Percentiles rank a stretch among this genome's conserved stretches.
These are phyloP conservation scores for Tipula helvola DNA, from an alignment of 2,888 invertebrate species.

Conservation along the genomic window DNA sequence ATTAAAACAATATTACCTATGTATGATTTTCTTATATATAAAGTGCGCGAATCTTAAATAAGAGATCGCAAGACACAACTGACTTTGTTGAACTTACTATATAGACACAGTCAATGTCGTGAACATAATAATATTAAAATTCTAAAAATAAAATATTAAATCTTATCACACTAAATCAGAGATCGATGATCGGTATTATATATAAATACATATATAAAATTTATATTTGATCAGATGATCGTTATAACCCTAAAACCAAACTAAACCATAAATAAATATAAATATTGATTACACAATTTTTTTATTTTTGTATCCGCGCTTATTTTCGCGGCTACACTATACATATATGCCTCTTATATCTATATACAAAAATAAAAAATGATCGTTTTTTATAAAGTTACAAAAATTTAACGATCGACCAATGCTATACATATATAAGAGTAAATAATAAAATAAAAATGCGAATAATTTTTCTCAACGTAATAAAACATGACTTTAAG, in stretches of 20 bases:
- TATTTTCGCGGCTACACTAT: not conserved
- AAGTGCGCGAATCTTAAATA: not conserved
- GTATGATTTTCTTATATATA: not conserved
- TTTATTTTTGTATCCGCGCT: not conserved
- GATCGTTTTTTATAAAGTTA: not conserved
- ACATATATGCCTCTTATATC: not conserved
- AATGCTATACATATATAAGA: not conserved
- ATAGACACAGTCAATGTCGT: not conserved
- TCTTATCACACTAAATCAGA: not conserved
- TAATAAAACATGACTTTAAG: conserved; percentile 4
- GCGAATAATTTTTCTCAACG: conserved; percentile 4
- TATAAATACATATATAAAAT: not conserved
- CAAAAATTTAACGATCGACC: not conserved
- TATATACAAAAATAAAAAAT: not conserved
- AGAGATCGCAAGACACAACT: not conserved
- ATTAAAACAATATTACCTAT: not conserved
- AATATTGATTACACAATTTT: not conserved
- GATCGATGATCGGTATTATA: not conserved
- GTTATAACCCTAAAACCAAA: not conserved
- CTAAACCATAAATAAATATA: not conserved
- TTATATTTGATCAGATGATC: not conserved
- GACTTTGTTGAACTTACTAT: not conserved
- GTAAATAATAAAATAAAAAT: not conserved
- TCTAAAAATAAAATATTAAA: not conserved
- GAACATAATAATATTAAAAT: not conserved